Percentiles rank a stretch among this genome's conserved stretches.
These are phyloP conservation scores for Nilaparvata lugens DNA, from an alignment of 1,140 invertebrate species.

Conservation along the genomic window DNA sequence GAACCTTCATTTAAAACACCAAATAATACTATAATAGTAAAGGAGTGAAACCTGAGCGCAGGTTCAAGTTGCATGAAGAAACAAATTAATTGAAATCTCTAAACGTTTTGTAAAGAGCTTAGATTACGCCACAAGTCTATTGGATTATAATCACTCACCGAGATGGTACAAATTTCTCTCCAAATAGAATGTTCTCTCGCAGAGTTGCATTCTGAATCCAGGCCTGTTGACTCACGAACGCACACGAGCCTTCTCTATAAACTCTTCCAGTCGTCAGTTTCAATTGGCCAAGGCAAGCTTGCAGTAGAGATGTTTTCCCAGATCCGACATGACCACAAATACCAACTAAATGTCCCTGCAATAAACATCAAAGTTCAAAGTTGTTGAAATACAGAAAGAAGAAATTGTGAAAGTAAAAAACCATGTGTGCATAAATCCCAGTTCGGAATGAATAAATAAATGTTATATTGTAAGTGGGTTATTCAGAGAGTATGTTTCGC, in stretches of 20 bases:
- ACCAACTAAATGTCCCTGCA: conserved; percentile 53
- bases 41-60: too few relatives aligned
- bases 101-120: too few relatives aligned
- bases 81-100: too few relatives aligned
- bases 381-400: too few relatives aligned
- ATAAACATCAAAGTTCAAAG: not conserved
- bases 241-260: conserved; percentile 45
- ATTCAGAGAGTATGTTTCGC: too few relatives aligned
- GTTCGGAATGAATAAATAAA: not conserved
- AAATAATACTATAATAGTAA: too few relatives aligned
- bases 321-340: conserved; percentile 64
- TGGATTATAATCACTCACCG: conserved; percentile 39
- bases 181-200: conserved; percentile 61
- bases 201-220: conserved; percentile 58
- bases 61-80: too few relatives aligned
- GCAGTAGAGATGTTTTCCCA: conserved; percentile 69
- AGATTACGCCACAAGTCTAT: too few relatives aligned
- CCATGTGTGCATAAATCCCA: conserved; percentile 7
- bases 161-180: conserved; percentile 32
- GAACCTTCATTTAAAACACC: too few relatives aligned
- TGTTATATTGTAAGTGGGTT: too few relatives aligned
- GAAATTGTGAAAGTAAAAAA: too few relatives aligned
- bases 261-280: conserved; percentile 40
- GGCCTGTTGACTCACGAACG: conserved; percentile 57
- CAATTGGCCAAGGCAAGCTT: conserved; percentile 57